Conservation (phyloP, 1,140 invertebrate genomes). For the Pentalonia nigronervosa region DNA sequence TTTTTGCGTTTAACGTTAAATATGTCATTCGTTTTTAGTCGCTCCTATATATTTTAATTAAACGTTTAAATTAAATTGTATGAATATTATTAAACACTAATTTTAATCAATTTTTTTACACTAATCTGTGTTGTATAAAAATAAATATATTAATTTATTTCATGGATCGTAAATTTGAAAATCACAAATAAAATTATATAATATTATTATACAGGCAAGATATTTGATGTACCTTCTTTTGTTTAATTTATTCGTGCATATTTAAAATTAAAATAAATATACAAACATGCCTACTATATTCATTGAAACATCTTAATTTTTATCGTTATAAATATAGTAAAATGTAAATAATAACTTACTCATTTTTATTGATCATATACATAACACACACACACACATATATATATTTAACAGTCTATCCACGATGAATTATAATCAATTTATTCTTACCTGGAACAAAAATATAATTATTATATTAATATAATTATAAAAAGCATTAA, state of each 20-base stretch:
- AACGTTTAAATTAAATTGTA: neutral
- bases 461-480: neutral
- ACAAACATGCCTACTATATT: neutral
- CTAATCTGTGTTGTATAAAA: neutral
- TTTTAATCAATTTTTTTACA: neutral
- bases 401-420: neutral
- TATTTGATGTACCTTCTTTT: neutral
- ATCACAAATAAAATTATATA: neutral
- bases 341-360: constrained; percentile 16
- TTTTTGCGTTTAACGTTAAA: neutral
- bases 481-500: neutral
- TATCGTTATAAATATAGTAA: neutral
- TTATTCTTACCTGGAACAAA: neutral
- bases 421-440: too few species aligned
- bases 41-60: neutral
- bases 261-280: neutral
- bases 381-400: neutral
- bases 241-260: neutral
- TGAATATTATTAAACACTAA: neutral
- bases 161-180: too few species aligned
- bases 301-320: too few species aligned
- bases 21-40: neutral
- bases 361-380: neutral
- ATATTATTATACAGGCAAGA: neutral
- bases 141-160: neutral